Conservation (phyloP, 2,113 vertebrate species). For the Tricholaema leucomelas region DNA sequence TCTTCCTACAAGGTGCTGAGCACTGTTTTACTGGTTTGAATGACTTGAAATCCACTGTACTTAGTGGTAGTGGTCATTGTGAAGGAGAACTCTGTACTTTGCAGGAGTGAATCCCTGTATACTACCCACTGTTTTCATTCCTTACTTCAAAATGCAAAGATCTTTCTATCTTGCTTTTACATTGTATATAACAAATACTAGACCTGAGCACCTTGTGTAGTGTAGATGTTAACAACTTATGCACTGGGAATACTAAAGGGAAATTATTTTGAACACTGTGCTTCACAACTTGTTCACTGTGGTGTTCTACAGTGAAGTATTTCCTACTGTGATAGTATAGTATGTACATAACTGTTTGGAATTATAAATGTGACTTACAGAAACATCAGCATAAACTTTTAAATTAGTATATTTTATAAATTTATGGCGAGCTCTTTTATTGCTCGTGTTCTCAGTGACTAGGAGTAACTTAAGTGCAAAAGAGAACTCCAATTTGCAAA, state of each 20-base stretch:
- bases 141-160: slow-evolving; percentile 44
- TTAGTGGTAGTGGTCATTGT: slow-evolving; percentile 12
- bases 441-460: slow-evolving; percentile 66
- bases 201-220: slow-evolving; percentile 43
- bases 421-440: slow-evolving; percentile 71
- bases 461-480: slow-evolving; percentile 43
- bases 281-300: slow-evolving; percentile 74
- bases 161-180: slow-evolving; percentile 62
- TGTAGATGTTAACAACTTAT: slow-evolving; percentile 40
- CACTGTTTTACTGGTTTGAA: slow-evolving; percentile 39
- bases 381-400: slow-evolving; percentile 72
- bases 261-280: slow-evolving; percentile 74
- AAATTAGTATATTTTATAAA: slow-evolving; percentile 74
- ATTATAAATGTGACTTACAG: slow-evolving; percentile 67
- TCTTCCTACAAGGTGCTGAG: slow-evolving; percentile 51
- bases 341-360: slow-evolving; percentile 72
- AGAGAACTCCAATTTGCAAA: slow-evolving; percentile 34
- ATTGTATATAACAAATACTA: slow-evolving; percentile 45
- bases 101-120: slow-evolving; percentile 61
- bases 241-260: slow-evolving; percentile 67
- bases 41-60: neutral
- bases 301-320: slow-evolving; percentile 57
- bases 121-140: slow-evolving; percentile 54
- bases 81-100: slow-evolving; percentile 55
- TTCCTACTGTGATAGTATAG: slow-evolving; percentile 69